Evolutionary conservation across 2,888 invertebrate species (phyloP), one percentile per base, ranked within the genome.

Genomic region (Eurytoma californica): DNA sequence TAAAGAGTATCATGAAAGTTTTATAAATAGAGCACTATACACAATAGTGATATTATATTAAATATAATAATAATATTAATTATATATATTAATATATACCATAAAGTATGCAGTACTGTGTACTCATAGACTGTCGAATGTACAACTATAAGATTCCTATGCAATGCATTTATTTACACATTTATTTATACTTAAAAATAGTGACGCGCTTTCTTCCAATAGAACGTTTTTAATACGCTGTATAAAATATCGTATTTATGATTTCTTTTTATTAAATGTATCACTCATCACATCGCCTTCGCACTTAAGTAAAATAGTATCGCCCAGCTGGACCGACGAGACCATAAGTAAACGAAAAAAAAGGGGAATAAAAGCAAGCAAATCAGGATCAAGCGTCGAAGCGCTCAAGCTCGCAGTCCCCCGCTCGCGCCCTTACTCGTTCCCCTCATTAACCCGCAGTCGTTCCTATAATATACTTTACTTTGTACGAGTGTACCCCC

Each of bases 81-180:
- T 12, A 82, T 82, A 65, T 79, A 75, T 76, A 84, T 66, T 82
- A 76, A 82, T 84, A 83, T 84, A 84, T 86, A 85, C 84, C 84
- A 81, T 80, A 83, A 79, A 83, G 82, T 86, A 86, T 86, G 83
- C 84, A 85, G 58, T 75, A 69, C 60, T 65, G 61, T 84, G 85
- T 86, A 85, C 84, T 86, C 82, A 80, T 87, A 88, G 88, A 88
- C 88, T 88, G 88, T 86, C 87, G 86, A 83, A 85, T 83, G 85
- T 85, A 85, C 85, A 86, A 87, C 86, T 85, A 85, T 86, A 75
- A 86, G 88, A 88, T 89, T 88, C 87, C 88, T 88, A 88, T 85
- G 20, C 74, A 85, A 87, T 88, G 88, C 89, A 89, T 89, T 89
- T 89, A 88, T 82, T 75, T 82, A 82, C 67, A 72, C 61, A 63